Evolutionary conservation across 2,113 vertebrate genomes (phyloP).

Genomic region (Elgaria multicarinata): DNA sequence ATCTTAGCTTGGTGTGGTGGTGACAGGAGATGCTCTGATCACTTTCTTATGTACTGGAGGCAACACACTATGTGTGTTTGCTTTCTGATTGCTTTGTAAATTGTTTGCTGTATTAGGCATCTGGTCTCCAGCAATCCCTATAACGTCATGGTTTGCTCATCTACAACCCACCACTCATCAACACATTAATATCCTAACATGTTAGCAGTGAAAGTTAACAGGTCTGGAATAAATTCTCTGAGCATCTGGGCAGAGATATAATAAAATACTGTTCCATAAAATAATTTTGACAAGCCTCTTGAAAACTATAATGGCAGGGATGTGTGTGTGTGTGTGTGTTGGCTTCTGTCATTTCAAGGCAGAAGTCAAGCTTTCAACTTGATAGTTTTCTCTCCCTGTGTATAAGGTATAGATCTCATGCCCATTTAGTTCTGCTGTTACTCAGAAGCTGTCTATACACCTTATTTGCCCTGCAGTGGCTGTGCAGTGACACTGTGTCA

Average conservation of each 20-base stretch:
- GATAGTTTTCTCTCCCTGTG: neutral
- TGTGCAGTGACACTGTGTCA: no score
- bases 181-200: neutral
- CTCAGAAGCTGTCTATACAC: no score
- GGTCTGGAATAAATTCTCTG: conserved; percentile 19
- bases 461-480: no score
- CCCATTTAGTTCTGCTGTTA: neutral
- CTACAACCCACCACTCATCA: conserved; percentile 6
- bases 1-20: neutral
- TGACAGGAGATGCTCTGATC: neutral
- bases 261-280: neutral
- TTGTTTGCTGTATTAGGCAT: conserved; percentile 7
- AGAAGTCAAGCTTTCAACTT: neutral
- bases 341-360: neutral
- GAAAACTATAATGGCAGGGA: neutral
- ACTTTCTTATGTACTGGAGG: neutral
- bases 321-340: neutral
- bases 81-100: neutral
- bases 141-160: conserved; percentile 26
- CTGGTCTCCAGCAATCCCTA: conserved; percentile 5
- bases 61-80: neutral
- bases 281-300: neutral
- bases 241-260: neutral
- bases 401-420: neutral
- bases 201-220: conserved; percentile 18